phyloP scores from a whole-genome alignment of 2,797 vertebrate genomes.

The Orientallactaga sibirica region DNA sequence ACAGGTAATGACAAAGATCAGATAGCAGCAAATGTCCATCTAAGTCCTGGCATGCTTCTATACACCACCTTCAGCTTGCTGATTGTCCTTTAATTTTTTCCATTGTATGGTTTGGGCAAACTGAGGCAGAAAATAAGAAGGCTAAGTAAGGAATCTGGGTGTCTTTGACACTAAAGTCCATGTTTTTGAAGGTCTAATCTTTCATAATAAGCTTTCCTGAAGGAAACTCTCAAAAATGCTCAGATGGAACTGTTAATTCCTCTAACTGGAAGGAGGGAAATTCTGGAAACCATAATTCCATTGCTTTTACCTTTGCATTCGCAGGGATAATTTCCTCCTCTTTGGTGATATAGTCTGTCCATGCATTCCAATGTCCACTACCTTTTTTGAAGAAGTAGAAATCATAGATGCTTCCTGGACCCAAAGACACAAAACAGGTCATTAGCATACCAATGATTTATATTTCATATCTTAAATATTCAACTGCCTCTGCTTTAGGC shows the following conservation, averaged over 20 bases:
- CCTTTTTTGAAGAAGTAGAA: constrained; percentile 94
- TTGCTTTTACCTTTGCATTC: constrained; percentile 89
- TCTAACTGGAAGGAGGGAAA: neutral
- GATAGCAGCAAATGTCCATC: neutral
- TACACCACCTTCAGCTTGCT: neutral
- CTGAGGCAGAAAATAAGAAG: constrained; percentile 7
- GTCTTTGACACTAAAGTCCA: neutral
- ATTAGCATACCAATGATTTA: constrained; percentile 5
- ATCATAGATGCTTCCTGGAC: constrained; percentile 94
- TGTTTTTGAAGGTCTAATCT: constrained; percentile 19
- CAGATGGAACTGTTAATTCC: neutral
- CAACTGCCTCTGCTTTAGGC: neutral
- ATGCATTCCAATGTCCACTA: constrained; percentile 92
- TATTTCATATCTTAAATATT: neutral
- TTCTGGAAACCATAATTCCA: neutral
- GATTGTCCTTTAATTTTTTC: neutral
- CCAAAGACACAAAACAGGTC: constrained; percentile 61
- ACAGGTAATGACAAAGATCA: neutral
- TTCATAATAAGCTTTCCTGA: neutral
- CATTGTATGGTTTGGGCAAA: constrained; percentile 18
- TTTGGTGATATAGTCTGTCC: constrained; percentile 93
- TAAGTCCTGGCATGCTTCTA: neutral
- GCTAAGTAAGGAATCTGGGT: neutral
- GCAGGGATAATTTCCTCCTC: constrained; percentile 90
- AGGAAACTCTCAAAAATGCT: constrained; percentile 30